These are phyloP conservation scores for Gallinago nigripennis DNA, from an alignment of 2,797 vertebrate species.

Conservation along the genomic window DNA sequence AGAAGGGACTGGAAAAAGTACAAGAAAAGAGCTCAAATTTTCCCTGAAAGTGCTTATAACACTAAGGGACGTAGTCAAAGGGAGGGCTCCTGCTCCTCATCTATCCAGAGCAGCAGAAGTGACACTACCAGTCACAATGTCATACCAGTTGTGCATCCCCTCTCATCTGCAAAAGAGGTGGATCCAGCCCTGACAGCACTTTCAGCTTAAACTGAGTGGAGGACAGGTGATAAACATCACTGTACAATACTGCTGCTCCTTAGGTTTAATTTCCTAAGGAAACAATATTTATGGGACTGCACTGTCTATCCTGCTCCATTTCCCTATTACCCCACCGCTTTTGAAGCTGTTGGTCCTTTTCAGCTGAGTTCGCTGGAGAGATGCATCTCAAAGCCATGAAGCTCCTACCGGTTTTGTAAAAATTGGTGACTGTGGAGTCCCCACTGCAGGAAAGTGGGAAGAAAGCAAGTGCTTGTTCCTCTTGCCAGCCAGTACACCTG, in stretches of 20 bases:
- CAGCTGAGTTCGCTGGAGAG: background rate
- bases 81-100: background rate
- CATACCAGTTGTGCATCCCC: background rate
- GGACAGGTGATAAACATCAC: background rate
- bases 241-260: background rate
- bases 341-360: background rate
- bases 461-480: background rate
- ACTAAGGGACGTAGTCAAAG: background rate
- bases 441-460: background rate
- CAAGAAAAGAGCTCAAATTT: background rate
- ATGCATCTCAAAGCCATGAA: background rate
- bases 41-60: background rate
- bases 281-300: background rate
- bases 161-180: background rate
- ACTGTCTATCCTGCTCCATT: background rate
- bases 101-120: background rate
- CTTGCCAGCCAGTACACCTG: background rate
- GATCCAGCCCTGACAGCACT: background rate
- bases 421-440: background rate
- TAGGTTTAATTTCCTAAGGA: background rate
- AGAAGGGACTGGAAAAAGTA: background rate
- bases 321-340: rapidly evolving
- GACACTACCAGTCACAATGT: background rate
- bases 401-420: background rate
- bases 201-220: background rate